Evolutionary conservation across 2,888 invertebrate species (phyloP), one percentile per base, ranked within the genome.

Genomic region (Polydrusus tereticollis): DNA sequence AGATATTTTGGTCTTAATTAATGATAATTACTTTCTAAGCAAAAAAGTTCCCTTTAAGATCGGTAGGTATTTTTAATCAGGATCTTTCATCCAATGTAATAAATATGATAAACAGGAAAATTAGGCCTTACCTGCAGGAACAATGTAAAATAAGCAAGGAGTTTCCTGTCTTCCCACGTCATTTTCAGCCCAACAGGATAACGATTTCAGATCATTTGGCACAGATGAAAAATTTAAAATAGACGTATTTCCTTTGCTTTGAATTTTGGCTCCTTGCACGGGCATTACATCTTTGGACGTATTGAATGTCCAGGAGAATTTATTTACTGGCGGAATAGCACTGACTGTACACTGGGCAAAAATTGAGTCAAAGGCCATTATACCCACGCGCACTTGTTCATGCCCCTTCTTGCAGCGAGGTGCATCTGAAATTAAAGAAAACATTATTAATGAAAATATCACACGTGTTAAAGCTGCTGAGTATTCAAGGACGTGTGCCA

Each of bases 111-210:
- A n/a, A n/a, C n/a, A n/a, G n/a, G n/a, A n/a, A n/a, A 38, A n/a
- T 60, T 20, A 47, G 23, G n/a, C n/a, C 89, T 88, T 88, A 95
- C 95, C 92, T 78, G 94, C 95, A 79, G 93, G 92, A 80, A 94
- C 87, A 69, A 96, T 90, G 86, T 93, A 91, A 84, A 95, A 94
- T 65, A 94, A 86, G 82, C 96, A 96, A 0, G 96, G 95, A 74
- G 89, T 89, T 75, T 89, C 87, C 85, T 96, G 96, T 77, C 92
- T 90, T 26, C 96, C 96, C 14, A 95, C 91, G 75, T 89, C 90
- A 84, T 96, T 96, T 83, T 91, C 92, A 3, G 95, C 95, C 95
- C 95, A 95, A 83, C 96, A 96, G 4, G 94, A 93, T 20, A 96
- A 86, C 79, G 94, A 94, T 73, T 95, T 95, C 77, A 94, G 89